Evolutionary conservation across 2,888 invertebrate genomes (phyloP), one percentile per base, ranked within the genome.

Genomic region (Conops quadrifasciatus): DNA sequence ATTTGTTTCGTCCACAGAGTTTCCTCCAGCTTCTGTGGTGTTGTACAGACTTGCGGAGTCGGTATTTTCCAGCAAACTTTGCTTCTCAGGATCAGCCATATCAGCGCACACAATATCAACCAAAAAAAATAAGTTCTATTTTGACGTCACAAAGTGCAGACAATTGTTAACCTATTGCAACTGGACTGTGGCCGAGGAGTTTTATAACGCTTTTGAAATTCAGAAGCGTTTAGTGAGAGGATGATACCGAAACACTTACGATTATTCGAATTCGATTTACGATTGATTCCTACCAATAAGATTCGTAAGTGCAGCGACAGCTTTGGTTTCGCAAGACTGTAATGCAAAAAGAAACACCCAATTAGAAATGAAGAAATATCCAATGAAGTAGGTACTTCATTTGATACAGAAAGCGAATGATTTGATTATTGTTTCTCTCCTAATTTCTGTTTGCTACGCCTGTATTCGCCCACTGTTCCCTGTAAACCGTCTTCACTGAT

Each of bases 41-140:
- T 78, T 78, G 72, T 84, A 83, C 77, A 80, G 78, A 60, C 77
- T 78, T 56, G 78, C 77, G 53, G 78, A 77, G 24, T 84, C 83
- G 66, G 81, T 79, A 73, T 78, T 81, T 71, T 80, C 79, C 73
- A 85, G 78, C 71, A 85, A 78, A 69, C 84, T 80, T 76, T 85
- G 84, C 75, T 82, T 82, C 75, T 85, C 85, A 51, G 81, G 81
- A 80, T 85, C 85, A 73, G 81, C 80, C 85, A 85, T 85, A n/a
- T n/a, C n/a, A n/a, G n/a, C 43, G 60, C 19, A 56, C 24, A 26
- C 49, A 24, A 60, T 21, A 68, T 58, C 15, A 15, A 7, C 7
- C 67, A 51, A 68, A 64, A 63, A 59, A 53, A 58, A 67, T 30
- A 47, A 36, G 9, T 36, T 36, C 36, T 9, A 4, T 36, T 36